Base-by-base conservation (phyloP, 1,140 invertebrate genomes). In the Penaeus japonicus region DNA sequence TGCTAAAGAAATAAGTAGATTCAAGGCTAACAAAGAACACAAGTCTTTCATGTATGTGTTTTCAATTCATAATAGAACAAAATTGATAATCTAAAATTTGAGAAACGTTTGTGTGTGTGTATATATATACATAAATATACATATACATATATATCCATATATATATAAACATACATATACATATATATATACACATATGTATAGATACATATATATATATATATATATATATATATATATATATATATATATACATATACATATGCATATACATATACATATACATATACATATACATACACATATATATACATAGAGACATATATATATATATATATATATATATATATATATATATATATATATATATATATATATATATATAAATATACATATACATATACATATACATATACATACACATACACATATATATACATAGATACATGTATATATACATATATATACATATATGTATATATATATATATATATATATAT, bases 311-410 rank as follows among this genome's bases (percentile, higher is more conserved):
- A 70, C 30, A 70, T n/a, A 70, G 10, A 70, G 10, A 70, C 30
- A 70, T n/a, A 70, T n/a, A 70, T n/a, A 70, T n/a, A 70, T n/a
- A 70, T n/a, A 70, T n/a, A 70, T n/a, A 70, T n/a, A 70, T n/a
- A 70, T 1, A n/a, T 5, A 22, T 70, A 70, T 70, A n/a, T 1
- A 70, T 12, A 70, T n/a, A 70, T 5, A n/a, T n/a, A 30, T 5
- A 70, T n/a, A 70, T n/a, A 70, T n/a, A 1, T 22, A n/a, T 5
- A 70, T n/a, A 70, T 22, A n/a, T n/a, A 70, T n/a, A 70, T 12
- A n/a, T n/a, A 70, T n/a, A 70, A 10, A 70, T n/a, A n/a, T 5
- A 15, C 30, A 70, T 2, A 70, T n/a, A 70, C 30, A 70, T n/a
- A 70, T n/a, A 70, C 22, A 70, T n/a, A 70, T n/a, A 70, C 22